Evolutionary conservation across 2,888 invertebrate species (phyloP), one percentile per base, ranked within the genome.

Genomic region (Parascotia fuliginaria): DNA sequence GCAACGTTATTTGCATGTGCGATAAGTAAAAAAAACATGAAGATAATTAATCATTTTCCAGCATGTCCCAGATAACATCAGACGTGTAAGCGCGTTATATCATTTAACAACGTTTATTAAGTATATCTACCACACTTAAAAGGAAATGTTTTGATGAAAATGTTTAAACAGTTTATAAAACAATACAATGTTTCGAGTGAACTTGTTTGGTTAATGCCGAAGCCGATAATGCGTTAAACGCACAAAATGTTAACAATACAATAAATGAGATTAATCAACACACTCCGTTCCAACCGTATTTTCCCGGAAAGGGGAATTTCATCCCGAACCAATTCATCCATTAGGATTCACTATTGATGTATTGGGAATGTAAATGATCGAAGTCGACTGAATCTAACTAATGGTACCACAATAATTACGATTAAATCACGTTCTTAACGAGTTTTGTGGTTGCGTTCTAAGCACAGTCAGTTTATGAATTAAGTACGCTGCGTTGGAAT

Each of bases 401-500:
- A n/a, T n/a, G 31, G 34, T 41, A 47, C 24, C 34, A 28, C 38
- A 31, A 24, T 37, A 43, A 54, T 54, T 56, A 49, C 13, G 33
- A 52, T 15, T 36, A 29, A 47, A 42, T 29, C 15, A 31, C 48
- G 45, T 39, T 28, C 44, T 52, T 32, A 38, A 27, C 38, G 27
- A 32, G 27, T 38, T 60, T 47, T 55, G 55, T 49, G 44, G 51
- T 64, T 55, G 36, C 43, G 49, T 42, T 44, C 50, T 28, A n/a
- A n/a, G n/a, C n/a, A n/a, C n/a, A 45, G 51, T 37, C 38, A 50
- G 52, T 66, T 52, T 52, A 67, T 55, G 48, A 60, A 67, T 60
- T 48, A 67, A 63, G 51, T 48, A 53, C 61, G 59, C 56, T 66
- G 65, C 57, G 64, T 66, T 65, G 63, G 70, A 70, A 71, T 75